Evolutionary conservation across 2,888 invertebrate species (phyloP).

Genomic region (Megastigmus dorsalis): DNA sequence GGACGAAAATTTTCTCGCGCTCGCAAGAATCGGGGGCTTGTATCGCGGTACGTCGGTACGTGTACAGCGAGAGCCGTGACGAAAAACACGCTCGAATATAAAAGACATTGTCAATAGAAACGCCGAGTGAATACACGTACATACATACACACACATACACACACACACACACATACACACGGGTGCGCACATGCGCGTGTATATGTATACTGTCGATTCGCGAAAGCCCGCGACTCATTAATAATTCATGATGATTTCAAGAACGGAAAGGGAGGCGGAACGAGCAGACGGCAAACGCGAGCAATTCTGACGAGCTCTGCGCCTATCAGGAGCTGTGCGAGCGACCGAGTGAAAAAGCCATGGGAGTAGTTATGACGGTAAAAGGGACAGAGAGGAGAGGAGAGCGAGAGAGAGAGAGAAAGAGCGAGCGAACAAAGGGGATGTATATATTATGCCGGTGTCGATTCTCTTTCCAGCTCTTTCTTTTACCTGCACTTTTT

Average conservation of each 20-base stretch:
- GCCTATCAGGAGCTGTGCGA: no score
- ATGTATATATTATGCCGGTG: background rate
- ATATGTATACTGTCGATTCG: slow-evolving; percentile 26
- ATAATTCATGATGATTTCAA: slow-evolving; percentile 58
- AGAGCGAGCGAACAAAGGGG: background rate
- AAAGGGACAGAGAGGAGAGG: background rate
- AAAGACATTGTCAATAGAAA: slow-evolving; percentile 27
- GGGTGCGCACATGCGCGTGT: background rate
- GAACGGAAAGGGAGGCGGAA: no score
- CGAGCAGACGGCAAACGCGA: background rate
- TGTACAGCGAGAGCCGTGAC: background rate
- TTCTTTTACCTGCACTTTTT: background rate
- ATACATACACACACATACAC: no score
- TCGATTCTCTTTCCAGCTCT: no score
- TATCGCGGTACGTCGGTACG: background rate
- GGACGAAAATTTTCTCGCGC: slow-evolving; percentile 1
- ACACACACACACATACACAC: no score
- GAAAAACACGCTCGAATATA: slow-evolving; percentile 8
- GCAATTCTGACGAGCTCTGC: background rate
- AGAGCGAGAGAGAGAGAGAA: background rate
- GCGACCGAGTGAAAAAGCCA: slow-evolving; percentile 17
- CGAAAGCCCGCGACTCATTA: slow-evolving; percentile 53
- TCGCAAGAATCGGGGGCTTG: background rate
- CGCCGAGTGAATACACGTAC: background rate
- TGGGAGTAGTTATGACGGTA: no score